Conservation (phyloP, 2,113 vertebrate genomes). For the Prietella phreatophila region DNA sequence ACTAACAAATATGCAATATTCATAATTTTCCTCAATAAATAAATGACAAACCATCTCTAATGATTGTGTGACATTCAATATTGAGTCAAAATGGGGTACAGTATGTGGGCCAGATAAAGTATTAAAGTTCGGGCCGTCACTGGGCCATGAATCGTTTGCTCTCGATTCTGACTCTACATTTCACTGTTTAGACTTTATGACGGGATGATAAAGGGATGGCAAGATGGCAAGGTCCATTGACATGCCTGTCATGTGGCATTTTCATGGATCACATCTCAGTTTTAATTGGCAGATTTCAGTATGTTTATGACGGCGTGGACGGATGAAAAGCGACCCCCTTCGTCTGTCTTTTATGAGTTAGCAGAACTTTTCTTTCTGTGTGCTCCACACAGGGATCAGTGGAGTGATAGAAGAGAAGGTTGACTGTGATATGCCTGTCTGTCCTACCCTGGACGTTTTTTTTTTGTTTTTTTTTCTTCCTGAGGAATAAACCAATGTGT, state of each 20-base stretch:
- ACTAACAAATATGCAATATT: too few species aligned
- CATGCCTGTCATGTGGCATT: conserved; percentile 1
- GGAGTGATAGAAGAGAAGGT: neutral
- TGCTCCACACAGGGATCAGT: neutral
- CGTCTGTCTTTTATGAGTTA: conserved; percentile 1
- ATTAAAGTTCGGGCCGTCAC: neutral
- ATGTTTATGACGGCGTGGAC: neutral
- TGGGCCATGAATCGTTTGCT: neutral
- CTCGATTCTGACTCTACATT: neutral
- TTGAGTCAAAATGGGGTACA: too few species aligned
- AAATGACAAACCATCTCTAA: neutral
- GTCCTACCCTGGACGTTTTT: neutral
- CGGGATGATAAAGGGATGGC: neutral
- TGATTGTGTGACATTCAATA: neutral
- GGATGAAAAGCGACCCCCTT: neutral
- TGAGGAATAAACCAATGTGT: conserved; percentile 17
- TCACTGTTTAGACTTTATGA: neutral
- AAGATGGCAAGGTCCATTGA: neutral
- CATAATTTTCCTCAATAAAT: too few species aligned
- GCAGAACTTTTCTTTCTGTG: neutral
- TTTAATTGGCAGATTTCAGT: conserved; percentile 16
- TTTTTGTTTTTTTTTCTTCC: neutral
- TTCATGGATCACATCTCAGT: neutral
- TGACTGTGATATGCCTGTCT: neutral
- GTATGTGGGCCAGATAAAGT: neutral